These are phyloP conservation scores for Cantharis flavilabris DNA, from an alignment of 2,888 invertebrate species.

Conservation along the genomic window DNA sequence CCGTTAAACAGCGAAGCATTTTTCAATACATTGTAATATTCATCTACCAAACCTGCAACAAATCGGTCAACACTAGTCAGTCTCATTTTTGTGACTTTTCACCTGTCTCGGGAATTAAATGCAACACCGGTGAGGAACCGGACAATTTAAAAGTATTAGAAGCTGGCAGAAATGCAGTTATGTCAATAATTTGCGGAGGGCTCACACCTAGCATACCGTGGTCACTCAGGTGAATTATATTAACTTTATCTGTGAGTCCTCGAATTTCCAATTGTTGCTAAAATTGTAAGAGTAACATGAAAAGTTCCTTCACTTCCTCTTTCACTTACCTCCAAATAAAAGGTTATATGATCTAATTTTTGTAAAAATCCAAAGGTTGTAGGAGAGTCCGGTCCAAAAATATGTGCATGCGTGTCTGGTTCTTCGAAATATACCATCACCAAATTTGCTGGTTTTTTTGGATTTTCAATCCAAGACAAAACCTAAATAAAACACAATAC, in stretches of 20 bases:
- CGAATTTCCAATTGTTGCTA: constrained; percentile 57
- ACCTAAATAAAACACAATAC: constrained; percentile 45
- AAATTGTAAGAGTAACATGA: constrained; percentile 17
- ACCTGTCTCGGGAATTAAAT: constrained; percentile 64
- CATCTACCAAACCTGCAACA: constrained; percentile 55
- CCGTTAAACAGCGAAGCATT: constrained; percentile 51
- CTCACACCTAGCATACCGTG: constrained; percentile 70
- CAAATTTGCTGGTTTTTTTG: constrained; percentile 67
- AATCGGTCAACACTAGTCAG: neutral
- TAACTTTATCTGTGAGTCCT: constrained; percentile 60
- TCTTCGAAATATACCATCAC: constrained; percentile 72
- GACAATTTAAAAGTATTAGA: constrained; percentile 56
- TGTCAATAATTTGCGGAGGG: constrained; percentile 60
- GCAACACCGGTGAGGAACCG: constrained; percentile 62
- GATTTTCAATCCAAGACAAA: constrained; percentile 64
- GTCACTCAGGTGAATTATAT: constrained; percentile 72
- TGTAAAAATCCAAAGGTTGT: constrained; percentile 51
- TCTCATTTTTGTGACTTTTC: constrained; percentile 21
- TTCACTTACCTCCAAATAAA: constrained; percentile 58
- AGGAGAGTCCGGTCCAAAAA: constrained; percentile 60
- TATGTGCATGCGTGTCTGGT: constrained; percentile 69
- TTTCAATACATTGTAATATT: constrained; percentile 58
- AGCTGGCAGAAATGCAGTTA: constrained; percentile 58
- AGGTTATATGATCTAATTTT: constrained; percentile 60
- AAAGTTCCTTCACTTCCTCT: neutral